phyloP scores from a whole-genome alignment of 2,888 invertebrate genomes.

The Ptychoptera contaminata region DNA sequence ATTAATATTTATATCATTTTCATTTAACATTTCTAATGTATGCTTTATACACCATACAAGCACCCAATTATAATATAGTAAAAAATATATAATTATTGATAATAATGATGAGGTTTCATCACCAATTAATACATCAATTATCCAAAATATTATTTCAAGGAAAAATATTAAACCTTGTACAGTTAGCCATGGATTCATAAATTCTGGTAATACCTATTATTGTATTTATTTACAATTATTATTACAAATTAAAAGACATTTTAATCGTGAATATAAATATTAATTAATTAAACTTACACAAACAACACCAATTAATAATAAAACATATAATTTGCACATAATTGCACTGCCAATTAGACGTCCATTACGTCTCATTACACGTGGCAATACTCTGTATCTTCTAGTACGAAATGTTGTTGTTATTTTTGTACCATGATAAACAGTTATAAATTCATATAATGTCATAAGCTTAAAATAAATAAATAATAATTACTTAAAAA shows the following conservation, averaged over 20 bases:
- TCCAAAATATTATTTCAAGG: no score
- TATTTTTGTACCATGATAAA: no score
- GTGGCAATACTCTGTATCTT: conserved; percentile 15
- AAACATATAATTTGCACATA: conserved; percentile 16
- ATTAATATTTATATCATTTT: no score
- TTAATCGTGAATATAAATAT: no score
- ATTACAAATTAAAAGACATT: conserved; percentile 1
- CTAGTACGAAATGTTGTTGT: conserved; percentile 14
- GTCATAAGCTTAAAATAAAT: no score
- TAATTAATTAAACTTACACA: background rate
- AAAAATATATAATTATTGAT: no score
- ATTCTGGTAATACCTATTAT: conserved; percentile 16
- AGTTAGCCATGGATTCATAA: conserved; percentile 12
- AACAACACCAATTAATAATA: conserved; percentile 14
- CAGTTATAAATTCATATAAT: no score
- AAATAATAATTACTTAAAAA: no score
- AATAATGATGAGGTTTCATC: no score
- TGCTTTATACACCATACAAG: conserved; percentile 16
- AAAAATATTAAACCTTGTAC: no score
- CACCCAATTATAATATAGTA: conserved; percentile 4
- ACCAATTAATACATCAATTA: no score
- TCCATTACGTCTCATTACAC: conserved; percentile 15
- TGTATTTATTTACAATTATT: conserved; percentile 1
- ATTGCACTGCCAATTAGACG: conserved; percentile 16
- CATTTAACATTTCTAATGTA: conserved; percentile 12